Conservation (phyloP, 2,888 invertebrate genomes). For the Coremacera marginata region DNA sequence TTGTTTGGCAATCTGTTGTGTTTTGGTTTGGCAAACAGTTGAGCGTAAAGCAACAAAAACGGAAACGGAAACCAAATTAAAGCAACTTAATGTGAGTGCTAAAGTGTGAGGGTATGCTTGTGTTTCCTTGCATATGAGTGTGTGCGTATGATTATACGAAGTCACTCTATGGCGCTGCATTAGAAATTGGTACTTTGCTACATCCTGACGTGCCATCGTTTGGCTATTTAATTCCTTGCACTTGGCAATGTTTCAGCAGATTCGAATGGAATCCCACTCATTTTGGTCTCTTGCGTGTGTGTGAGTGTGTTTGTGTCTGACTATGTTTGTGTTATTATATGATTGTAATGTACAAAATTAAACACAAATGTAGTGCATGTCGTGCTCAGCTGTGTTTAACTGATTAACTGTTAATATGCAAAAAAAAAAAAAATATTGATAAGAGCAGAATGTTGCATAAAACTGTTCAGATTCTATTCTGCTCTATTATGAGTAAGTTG, state of each 20-base stretch:
- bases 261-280: not conserved
- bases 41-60: not conserved
- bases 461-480: no score
- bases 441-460: no score
- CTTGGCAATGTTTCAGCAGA: constrained; percentile 14
- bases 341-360: no score
- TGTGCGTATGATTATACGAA: not conserved
- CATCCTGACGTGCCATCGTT: not conserved
- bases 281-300: not conserved
- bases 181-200: not conserved
- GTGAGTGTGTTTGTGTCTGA: no score
- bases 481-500: no score
- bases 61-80: constrained; percentile 33
- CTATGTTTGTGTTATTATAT: no score
- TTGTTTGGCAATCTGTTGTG: constrained; percentile 30
- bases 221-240: not conserved
- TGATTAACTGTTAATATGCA: no score
- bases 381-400: no score
- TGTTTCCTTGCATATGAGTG: not conserved
- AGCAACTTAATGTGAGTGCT: constrained; percentile 18
- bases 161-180: not conserved
- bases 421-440: no score
- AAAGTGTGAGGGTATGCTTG: not conserved
- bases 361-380: no score
- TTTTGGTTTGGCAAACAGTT: constrained; percentile 29